A percentile compares a stretch with the other conserved stretches of the same genome.
These are phyloP conservation scores for Podargus strigoides DNA, from an alignment of 2,797 vertebrate species.

Conservation along the genomic window DNA sequence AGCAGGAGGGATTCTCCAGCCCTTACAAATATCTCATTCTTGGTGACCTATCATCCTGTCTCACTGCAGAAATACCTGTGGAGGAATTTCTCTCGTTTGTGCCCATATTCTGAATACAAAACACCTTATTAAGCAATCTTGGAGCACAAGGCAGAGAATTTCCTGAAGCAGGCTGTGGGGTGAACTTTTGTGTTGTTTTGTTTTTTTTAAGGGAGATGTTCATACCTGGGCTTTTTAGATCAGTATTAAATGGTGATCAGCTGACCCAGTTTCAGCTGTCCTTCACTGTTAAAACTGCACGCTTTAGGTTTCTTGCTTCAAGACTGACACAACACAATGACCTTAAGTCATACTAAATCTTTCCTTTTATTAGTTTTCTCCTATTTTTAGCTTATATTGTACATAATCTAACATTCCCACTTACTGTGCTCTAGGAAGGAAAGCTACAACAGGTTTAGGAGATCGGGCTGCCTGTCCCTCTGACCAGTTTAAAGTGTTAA, in stretches of 20 bases:
- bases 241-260: background rate
- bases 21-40: background rate
- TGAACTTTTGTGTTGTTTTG: background rate
- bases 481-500: background rate
- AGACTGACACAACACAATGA: background rate
- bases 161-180: background rate
- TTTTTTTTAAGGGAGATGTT: background rate
- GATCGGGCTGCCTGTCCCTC: background rate
- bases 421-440: background rate
- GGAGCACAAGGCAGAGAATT: background rate
- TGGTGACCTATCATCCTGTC: accelerated
- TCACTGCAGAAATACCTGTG: background rate
- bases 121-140: background rate
- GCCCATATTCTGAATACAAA: background rate
- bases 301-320: background rate
- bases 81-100: background rate
- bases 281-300: background rate
- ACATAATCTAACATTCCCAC: background rate
- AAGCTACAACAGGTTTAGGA: background rate
- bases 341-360: background rate
- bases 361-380: background rate
- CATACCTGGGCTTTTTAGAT: background rate
- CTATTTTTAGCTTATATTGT: background rate
- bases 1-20: background rate
- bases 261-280: background rate